A percentile compares a stretch with the other conserved stretches of the same genome.
Conservation (phyloP, 2,888 invertebrate species). For the Nebria brevicollis region DNA sequence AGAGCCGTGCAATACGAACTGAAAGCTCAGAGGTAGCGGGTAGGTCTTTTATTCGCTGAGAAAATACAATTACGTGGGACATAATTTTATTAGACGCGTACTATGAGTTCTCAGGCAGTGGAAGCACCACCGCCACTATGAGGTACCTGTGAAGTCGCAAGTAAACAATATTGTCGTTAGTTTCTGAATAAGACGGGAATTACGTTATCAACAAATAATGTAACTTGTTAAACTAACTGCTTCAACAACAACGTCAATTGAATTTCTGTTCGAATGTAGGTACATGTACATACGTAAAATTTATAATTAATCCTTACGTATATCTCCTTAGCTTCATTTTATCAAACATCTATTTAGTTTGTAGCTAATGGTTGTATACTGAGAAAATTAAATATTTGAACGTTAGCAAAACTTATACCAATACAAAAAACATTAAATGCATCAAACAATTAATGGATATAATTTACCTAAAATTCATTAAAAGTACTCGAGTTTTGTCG, state of each 20-base stretch:
- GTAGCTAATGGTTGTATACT: neutral
- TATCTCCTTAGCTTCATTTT: neutral
- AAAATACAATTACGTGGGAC: conserved; percentile 16
- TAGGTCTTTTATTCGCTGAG: conserved; percentile 9
- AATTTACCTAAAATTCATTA: no score
- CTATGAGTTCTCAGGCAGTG: neutral
- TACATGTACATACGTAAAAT: neutral
- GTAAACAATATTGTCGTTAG: conserved; percentile 43
- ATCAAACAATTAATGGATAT: no score
- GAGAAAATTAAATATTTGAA: no score
- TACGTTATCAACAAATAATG: conserved; percentile 9
- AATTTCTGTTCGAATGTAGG: neutral
- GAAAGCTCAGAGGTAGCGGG: conserved; percentile 13
- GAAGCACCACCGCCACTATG: neutral
- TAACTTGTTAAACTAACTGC: conserved; percentile 4
- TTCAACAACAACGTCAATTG: neutral
- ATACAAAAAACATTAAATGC: neutral
- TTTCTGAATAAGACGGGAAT: conserved; percentile 11
- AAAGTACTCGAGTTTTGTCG: neutral
- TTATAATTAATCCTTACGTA: neutral
- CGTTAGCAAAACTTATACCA: neutral
- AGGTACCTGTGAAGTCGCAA: conserved; percentile 26
- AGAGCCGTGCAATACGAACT: conserved; percentile 17
- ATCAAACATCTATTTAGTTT: neutral
- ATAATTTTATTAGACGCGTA: conserved; percentile 12